These are phyloP conservation scores for Campaea margaritaria DNA, from an alignment of 2,888 invertebrate species.

Conservation along the genomic window DNA sequence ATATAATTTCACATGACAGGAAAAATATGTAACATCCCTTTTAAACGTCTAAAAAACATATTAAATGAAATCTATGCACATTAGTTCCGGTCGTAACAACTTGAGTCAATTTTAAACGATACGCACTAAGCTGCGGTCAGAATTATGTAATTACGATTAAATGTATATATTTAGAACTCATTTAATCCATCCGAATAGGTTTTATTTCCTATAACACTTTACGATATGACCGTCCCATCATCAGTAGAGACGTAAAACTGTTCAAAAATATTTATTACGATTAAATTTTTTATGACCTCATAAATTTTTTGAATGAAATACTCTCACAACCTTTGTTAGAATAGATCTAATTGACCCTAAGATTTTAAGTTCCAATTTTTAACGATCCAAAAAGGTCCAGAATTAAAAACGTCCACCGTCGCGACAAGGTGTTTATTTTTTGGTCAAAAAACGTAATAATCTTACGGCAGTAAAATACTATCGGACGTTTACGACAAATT, in stretches of 20 bases:
- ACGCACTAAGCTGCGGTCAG: constrained; percentile 30
- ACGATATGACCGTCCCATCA: constrained; percentile 37
- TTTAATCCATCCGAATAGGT: constrained; percentile 37
- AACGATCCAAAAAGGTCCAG: constrained; percentile 58
- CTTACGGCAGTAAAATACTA: constrained; percentile 74
- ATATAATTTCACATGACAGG: no score
- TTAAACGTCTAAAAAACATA: background rate
- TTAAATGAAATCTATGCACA: constrained; percentile 9
- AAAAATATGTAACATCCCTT: no score
- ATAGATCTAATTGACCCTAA: constrained; percentile 46
- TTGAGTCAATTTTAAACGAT: constrained; percentile 29
- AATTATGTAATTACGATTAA: constrained; percentile 39
- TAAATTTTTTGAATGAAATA: constrained; percentile 39
- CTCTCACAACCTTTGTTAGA: constrained; percentile 37
- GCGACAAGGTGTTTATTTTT: constrained; percentile 64
- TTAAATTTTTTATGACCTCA: constrained; percentile 42
- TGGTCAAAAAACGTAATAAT: constrained; percentile 69
- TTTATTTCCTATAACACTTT: constrained; percentile 43
- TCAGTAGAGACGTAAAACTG: constrained; percentile 41
- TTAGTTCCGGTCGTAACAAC: constrained; percentile 24
- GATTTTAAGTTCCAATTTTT: constrained; percentile 49
- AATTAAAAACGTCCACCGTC: constrained; percentile 57
- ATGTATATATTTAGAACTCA: constrained; percentile 37
- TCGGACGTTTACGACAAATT: constrained; percentile 81
- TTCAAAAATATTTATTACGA: constrained; percentile 45